Conservation (phyloP, 2,888 invertebrate species). For the Cephus nigrinus region DNA sequence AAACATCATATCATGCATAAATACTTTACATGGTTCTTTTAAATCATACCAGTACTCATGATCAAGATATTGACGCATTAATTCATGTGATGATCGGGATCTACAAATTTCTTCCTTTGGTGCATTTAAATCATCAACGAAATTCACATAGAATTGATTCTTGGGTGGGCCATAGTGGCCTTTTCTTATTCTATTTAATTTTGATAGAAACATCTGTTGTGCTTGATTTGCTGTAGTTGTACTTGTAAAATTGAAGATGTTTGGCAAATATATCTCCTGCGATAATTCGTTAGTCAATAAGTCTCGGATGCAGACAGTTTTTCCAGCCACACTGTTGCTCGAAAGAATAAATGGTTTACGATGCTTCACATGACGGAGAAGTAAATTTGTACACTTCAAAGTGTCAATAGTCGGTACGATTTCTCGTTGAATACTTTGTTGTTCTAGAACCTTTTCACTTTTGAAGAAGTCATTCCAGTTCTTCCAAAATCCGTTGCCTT, state of each 20-base stretch:
- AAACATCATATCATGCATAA: constrained; percentile 69
- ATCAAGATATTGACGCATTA: constrained; percentile 74
- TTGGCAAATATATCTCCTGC: constrained; percentile 68
- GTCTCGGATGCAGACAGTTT: constrained; percentile 70
- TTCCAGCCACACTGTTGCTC: constrained; percentile 75
- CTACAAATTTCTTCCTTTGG: constrained; percentile 69
- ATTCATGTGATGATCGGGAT: constrained; percentile 70
- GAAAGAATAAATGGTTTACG: constrained; percentile 70
- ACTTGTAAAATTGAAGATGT: constrained; percentile 69
- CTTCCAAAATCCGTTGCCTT: constrained; percentile 72
- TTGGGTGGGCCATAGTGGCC: constrained; percentile 71
- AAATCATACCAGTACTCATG: constrained; percentile 73
- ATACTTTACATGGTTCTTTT: constrained; percentile 69
- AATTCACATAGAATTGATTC: constrained; percentile 71
- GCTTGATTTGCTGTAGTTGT: constrained; percentile 69
- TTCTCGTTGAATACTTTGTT: constrained; percentile 35
- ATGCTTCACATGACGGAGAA: constrained; percentile 69
- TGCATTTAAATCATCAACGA: constrained; percentile 76
- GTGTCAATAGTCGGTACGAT: constrained; percentile 73
- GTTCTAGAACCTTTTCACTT: constrained; percentile 60
- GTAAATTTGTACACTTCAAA: constrained; percentile 68
- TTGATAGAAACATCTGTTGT: constrained; percentile 68
- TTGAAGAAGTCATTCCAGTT: constrained; percentile 71
- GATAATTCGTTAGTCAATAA: constrained; percentile 66
- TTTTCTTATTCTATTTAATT: constrained; percentile 68